Evolutionary conservation across 2,888 invertebrate species (phyloP).

Genomic region (Crematogaster levior): DNA sequence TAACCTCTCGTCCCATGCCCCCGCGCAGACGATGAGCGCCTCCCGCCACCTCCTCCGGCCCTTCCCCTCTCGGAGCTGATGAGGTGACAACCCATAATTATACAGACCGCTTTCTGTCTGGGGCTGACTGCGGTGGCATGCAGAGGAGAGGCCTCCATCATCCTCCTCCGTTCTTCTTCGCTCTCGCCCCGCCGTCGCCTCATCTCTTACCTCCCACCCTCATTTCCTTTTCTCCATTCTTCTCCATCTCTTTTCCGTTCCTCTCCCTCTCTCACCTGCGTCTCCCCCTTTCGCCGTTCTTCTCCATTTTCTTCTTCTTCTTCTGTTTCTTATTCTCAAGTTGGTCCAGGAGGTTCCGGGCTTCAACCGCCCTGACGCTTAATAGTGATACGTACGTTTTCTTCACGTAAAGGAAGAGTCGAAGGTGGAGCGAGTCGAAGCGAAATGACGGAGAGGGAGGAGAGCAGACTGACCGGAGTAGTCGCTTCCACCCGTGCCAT

Average conservation of each 20-base stretch:
- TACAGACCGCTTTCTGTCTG: slow-evolving; percentile 85
- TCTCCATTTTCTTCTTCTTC: slow-evolving; percentile 46
- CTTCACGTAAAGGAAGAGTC: slow-evolving; percentile 51
- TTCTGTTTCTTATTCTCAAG: slow-evolving; percentile 63
- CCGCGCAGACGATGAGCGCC: slow-evolving; percentile 61
- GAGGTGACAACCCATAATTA: slow-evolving; percentile 86
- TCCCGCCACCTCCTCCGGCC: slow-evolving; percentile 60
- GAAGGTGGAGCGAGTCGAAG: slow-evolving; percentile 55
- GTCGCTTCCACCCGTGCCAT: slow-evolving; percentile 63
- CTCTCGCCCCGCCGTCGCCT: slow-evolving; percentile 60
- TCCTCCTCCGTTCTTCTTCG: slow-evolving; percentile 75
- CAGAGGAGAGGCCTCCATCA: slow-evolving; percentile 82
- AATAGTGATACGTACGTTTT: slow-evolving; percentile 63
- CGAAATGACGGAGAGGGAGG: slow-evolving; percentile 52
- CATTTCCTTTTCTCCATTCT: slow-evolving; percentile 49
- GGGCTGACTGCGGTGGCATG: slow-evolving; percentile 84
- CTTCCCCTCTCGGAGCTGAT: slow-evolving; percentile 81
- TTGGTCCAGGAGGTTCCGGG: slow-evolving; percentile 55
- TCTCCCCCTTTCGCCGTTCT: slow-evolving; percentile 42
- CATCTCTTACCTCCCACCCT: slow-evolving; percentile 58
- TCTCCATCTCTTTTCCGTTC: slow-evolving; percentile 41
- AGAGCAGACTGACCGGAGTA: slow-evolving; percentile 26
- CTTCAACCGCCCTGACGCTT: slow-evolving; percentile 59
- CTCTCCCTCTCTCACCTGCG: slow-evolving; percentile 48
- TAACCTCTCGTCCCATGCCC: slow-evolving; percentile 73